Evolutionary conservation across 1,140 invertebrate species (phyloP), one percentile per base, ranked within the genome.

Genomic region (Leptinotarsa defecta): DNA sequence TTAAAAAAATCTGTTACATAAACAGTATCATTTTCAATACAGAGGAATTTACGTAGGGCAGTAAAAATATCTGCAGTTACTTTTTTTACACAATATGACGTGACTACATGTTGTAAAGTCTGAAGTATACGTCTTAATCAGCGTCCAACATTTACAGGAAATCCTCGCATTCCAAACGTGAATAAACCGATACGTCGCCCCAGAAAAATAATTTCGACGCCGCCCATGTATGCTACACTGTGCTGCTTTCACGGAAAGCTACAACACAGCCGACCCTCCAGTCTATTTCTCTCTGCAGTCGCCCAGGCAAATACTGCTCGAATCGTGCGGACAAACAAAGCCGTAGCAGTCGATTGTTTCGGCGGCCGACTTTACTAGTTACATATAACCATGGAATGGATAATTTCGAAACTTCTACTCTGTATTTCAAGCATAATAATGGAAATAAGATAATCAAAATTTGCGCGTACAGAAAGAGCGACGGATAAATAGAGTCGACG

Each of bases 381-480:
- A 86, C 84, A 85, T 84, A 85, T 85, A 85, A 84, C 84, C 84
- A 83, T 86, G 84, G 84, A 86, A 85, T 85, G 84, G 84, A 86
- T 86, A 86, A 86, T 86, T 86, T 86, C 84, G 84, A 86, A 86
- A 86, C 84, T 85, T 86, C 84, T 83, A 86, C 84, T 83, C 84
- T 85, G 84, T 85, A 84, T 85, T 85, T 86, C 83, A 81, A 84
- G 83, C 84, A 83, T 85, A 86, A 86, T 85, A 86, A 86, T 85
- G 84, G 83, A 86, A 85, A 86, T 84, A 85, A 86, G 83, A 85
- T 86, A 85, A 86, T 86, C 83, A 83, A 84, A 85, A 85, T 85
- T 84, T 81, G 83, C 80, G 81, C 80, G 77, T 81, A 77, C 76
- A 80, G 77, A 79, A 69, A 78, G 71, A 71, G 62, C 73, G 24